A percentile compares a stretch with the other conserved stretches of the same genome.
phyloP scores from a whole-genome alignment of 2,113 vertebrate genomes.

The Serinus canaria region DNA sequence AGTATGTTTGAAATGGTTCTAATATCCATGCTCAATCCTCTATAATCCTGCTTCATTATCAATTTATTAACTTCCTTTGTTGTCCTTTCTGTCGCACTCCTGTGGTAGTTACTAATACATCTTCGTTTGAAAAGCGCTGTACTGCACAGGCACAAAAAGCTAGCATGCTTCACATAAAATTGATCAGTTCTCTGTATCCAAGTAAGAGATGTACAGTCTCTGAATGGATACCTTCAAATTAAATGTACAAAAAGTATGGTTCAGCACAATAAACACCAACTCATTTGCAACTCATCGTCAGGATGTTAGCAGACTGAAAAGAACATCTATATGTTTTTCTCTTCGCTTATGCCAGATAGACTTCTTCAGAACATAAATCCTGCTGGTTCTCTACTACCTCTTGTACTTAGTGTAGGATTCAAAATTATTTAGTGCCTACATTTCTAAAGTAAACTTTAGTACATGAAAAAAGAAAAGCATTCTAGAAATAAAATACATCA shows the following conservation, averaged over 20 bases:
- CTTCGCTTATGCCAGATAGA: neutral
- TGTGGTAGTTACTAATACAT: neutral
- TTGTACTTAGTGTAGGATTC: neutral
- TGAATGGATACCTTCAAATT: neutral
- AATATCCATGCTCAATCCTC: conserved; percentile 40
- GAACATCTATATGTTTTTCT: neutral
- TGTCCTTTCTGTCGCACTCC: conserved; percentile 18
- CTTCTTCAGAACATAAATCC: neutral
- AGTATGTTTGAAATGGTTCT: conserved; percentile 27
- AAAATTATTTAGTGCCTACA: neutral
- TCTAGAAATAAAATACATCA: conserved; percentile 20
- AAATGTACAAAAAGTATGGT: neutral
- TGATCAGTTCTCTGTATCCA: neutral
- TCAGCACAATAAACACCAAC: neutral
- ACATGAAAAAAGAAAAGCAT: neutral
- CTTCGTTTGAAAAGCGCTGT: neutral
- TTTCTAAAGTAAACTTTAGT: conserved; percentile 1
- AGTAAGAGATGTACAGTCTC: neutral
- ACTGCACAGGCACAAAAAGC: neutral
- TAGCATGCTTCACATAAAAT: neutral
- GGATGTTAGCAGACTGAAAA: neutral
- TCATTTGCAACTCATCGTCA: neutral
- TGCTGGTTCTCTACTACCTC: neutral
- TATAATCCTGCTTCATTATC: conserved; percentile 49
- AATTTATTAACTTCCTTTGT: conserved; percentile 54